phyloP scores from a whole-genome alignment of 2,888 invertebrate genomes.

The Notocelia uddmanniana region DNA sequence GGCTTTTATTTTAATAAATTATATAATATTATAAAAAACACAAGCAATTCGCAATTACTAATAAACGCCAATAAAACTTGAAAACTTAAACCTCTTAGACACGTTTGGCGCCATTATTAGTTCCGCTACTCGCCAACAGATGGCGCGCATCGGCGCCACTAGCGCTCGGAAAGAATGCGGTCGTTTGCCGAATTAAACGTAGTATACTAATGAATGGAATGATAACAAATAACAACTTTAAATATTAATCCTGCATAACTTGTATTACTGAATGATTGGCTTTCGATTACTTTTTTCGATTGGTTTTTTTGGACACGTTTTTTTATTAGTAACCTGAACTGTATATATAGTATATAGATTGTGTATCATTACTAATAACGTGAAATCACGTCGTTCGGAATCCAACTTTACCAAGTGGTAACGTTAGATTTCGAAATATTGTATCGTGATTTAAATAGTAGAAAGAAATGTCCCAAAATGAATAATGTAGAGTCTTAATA shows the following conservation, averaged over 20 bases:
- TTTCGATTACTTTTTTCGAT: background rate
- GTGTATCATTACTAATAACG: too few species aligned
- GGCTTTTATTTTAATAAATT: too few species aligned
- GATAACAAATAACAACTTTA: background rate
- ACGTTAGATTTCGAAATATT: too few species aligned
- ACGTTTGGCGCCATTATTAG: slow-evolving; percentile 47
- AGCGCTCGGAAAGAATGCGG: slow-evolving; percentile 51
- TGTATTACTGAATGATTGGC: background rate
- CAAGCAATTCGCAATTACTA: too few species aligned
- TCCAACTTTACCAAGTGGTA: too few species aligned
- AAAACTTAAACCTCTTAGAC: background rate
- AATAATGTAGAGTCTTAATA: background rate
- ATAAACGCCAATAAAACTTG: too few species aligned
- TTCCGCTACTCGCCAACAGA: slow-evolving; percentile 71
- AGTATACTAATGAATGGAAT: background rate
- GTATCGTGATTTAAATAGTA: too few species aligned
- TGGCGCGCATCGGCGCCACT: slow-evolving; percentile 62
- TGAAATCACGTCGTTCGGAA: too few species aligned
- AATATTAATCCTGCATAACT: background rate
- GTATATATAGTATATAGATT: too few species aligned
- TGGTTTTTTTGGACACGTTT: background rate
- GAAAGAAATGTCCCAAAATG: too few species aligned
- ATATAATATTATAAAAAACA: too few species aligned
- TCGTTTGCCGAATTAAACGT: slow-evolving; percentile 22
- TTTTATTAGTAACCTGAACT: background rate